Evolutionary conservation across 2,888 invertebrate species (phyloP).

Genomic region (Agrotis puta): DNA sequence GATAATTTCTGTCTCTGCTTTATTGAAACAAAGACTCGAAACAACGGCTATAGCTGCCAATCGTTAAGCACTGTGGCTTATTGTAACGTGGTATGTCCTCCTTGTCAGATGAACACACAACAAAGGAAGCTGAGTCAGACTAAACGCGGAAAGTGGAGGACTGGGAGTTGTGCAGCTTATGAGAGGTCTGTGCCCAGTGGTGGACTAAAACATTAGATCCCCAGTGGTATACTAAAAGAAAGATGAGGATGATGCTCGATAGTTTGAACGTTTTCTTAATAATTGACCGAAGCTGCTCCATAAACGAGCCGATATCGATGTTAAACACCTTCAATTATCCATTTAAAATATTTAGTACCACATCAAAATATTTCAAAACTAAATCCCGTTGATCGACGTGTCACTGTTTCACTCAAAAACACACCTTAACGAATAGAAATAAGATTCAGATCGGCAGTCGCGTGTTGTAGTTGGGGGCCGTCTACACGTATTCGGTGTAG

Average conservation of each 20-base stretch:
- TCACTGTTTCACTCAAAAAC: neutral
- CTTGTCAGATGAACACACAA: no score
- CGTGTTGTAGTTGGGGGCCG: slow-evolving; percentile 11
- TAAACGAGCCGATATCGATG: neutral
- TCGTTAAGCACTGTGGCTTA: no score
- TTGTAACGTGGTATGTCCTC: no score
- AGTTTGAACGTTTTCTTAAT: neutral
- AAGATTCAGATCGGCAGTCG: slow-evolving; percentile 59
- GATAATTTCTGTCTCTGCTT: neutral
- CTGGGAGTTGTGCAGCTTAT: neutral
- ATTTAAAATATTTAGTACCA: neutral
- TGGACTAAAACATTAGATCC: neutral
- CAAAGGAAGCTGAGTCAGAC: no score
- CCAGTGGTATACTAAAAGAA: neutral
- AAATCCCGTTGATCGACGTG: slow-evolving; percentile 19
- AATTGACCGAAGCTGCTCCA: neutral
- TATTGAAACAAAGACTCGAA: neutral
- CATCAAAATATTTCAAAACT: neutral
- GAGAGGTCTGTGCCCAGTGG: neutral
- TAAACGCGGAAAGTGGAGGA: neutral
- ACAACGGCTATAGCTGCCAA: no score
- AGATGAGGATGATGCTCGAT: neutral
- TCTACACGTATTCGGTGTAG: slow-evolving; percentile 86
- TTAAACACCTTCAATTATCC: neutral
- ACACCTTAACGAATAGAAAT: slow-evolving; percentile 18